Conservation (phyloP, 2,888 invertebrate species). For the Idaea straminata region DNA sequence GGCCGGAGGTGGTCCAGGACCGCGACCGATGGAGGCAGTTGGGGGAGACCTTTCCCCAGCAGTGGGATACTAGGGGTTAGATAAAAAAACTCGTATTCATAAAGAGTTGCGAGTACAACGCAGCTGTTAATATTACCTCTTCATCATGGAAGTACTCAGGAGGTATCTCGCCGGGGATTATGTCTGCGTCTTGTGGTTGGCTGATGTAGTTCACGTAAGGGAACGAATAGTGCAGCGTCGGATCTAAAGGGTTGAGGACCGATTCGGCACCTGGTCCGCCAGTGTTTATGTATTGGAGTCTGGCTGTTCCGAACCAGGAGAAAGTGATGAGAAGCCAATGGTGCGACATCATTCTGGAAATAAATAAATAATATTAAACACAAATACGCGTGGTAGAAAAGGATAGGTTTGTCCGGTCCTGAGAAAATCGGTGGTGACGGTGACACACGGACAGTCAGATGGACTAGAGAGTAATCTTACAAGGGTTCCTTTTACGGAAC, state of each 20-base stretch:
- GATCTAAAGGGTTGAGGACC: constrained; percentile 42
- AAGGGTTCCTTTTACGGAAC: no score
- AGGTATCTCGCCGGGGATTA: not conserved
- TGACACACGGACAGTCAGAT: no score
- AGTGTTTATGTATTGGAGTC: constrained; percentile 64
- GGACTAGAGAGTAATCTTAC: no score
- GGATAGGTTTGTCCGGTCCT: no score
- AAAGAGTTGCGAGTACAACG: no score
- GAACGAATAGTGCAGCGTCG: constrained; percentile 41
- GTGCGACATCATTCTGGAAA: constrained; percentile 66
- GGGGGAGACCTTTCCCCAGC: no score
- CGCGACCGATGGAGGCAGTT: no score
- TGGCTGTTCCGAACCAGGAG: constrained; percentile 61
- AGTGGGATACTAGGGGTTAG: no score
- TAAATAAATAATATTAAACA: not conserved
- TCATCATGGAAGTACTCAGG: not conserved
- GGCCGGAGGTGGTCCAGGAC: no score
- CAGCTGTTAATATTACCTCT: not conserved
- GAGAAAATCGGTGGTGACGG: no score
- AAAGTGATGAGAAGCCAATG: constrained; percentile 63
- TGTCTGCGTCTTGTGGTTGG: constrained; percentile 29
- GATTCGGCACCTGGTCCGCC: constrained; percentile 43
- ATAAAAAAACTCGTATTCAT: no score
- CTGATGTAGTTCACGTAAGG: constrained; percentile 52
- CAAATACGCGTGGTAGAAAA: no score